Percentiles rank a stretch among this genome's conserved stretches.
These are phyloP conservation scores for Cassiopea andromeda DNA, from an alignment of 30 jellyfish, hydroid and myxozoan genomes.

Conservation along the genomic window DNA sequence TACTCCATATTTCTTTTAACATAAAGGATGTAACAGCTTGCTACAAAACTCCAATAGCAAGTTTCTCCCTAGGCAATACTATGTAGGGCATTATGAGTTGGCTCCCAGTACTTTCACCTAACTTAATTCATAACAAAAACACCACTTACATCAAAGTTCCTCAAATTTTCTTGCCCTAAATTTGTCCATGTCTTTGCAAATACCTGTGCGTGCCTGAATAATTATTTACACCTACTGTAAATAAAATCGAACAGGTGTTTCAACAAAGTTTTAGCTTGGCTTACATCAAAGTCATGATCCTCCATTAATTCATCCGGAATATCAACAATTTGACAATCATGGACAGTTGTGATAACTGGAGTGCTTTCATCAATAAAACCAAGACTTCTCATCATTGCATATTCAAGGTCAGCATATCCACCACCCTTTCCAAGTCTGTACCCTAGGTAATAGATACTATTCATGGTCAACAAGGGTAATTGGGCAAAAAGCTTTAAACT, in stretches of 20 bases:
- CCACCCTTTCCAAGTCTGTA: conserved; percentile 84
- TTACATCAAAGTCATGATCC: conserved; percentile 77
- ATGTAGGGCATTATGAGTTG: too few relatives aligned
- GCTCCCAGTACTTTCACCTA: too few relatives aligned
- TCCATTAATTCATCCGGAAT: conserved; percentile 75
- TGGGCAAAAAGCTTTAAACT: background rate
- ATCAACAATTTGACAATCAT: conserved; percentile 81
- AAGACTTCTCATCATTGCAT: conserved; percentile 73
- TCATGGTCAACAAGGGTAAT: background rate
- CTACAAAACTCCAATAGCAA: too few relatives aligned
- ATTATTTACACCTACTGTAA: background rate
- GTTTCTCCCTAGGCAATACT: too few relatives aligned
- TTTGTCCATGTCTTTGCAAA: too few relatives aligned
- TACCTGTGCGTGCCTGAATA: too few relatives aligned
- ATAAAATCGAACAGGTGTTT: background rate
- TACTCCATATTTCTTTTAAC: too few relatives aligned
- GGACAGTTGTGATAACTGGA: conserved; percentile 68
- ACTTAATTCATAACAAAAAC: too few relatives aligned
- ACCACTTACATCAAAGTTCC: too few relatives aligned
- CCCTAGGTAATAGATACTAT: conserved; percentile 12
- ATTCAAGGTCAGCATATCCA: conserved; percentile 87
- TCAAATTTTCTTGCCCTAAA: too few relatives aligned
- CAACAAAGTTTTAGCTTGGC: background rate
- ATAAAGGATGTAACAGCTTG: too few relatives aligned
- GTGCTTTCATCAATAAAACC: conserved; percentile 70